Evolutionary conservation across 2,113 vertebrate species (phyloP).

Genomic region (Egretta garzetta): DNA sequence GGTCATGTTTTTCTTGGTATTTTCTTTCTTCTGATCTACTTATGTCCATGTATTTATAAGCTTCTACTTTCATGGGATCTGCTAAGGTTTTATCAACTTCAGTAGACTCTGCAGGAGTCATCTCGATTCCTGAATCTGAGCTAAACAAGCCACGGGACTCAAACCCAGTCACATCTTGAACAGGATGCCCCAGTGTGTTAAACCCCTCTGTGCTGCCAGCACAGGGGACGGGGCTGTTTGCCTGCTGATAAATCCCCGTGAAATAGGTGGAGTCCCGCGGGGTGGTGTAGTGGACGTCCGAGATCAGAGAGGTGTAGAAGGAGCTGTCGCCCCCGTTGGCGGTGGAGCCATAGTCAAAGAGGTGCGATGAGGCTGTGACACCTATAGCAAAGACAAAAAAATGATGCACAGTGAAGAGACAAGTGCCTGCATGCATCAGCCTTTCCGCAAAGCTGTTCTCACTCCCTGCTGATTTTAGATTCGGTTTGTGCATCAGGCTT

Average conservation of each 20-base stretch:
- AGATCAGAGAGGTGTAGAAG: constrained; percentile 92
- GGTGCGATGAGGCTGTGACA: constrained; percentile 56
- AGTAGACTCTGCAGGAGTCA: constrained; percentile 83
- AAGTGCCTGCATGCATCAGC: neutral
- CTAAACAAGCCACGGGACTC: constrained; percentile 83
- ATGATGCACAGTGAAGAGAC: neutral
- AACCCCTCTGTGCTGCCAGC: constrained; percentile 72
- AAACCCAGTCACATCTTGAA: constrained; percentile 77
- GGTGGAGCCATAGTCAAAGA: constrained; percentile 61
- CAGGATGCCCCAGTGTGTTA: constrained; percentile 29
- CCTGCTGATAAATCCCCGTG: constrained; percentile 81
- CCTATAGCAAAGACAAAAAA: constrained; percentile 75
- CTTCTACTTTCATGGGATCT: constrained; percentile 85
- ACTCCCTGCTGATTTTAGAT: neutral
- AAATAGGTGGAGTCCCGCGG: constrained; percentile 83
- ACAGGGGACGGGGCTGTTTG: constrained; percentile 58
- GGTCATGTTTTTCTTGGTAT: constrained; percentile 45
- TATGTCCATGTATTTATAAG: constrained; percentile 96
- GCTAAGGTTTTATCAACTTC: constrained; percentile 84
- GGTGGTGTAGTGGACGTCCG: constrained; percentile 78
- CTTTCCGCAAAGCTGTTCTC: neutral
- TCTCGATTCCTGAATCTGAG: constrained; percentile 88
- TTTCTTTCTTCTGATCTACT: constrained; percentile 83
- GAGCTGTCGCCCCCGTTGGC: constrained; percentile 79
- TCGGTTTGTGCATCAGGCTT: neutral